A percentile compares a stretch with the other conserved stretches of the same genome.
Conservation (phyloP, 1,140 invertebrate genomes). For the Apolygus lucorum region DNA sequence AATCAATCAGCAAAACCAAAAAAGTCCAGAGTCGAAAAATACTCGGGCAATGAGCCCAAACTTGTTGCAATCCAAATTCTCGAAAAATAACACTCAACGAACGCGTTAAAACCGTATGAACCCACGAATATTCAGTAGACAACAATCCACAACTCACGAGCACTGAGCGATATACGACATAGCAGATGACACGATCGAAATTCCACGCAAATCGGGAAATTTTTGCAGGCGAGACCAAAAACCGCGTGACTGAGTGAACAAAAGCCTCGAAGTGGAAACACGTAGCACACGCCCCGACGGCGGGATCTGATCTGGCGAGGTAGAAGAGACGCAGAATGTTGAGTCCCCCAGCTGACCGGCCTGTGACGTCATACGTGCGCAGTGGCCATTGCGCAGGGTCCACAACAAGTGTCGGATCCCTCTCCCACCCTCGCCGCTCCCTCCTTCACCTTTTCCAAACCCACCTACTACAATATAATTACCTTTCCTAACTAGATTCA, state of each 20-base stretch:
- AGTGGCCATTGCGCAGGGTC: not conserved
- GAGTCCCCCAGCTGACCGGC: slow-evolving; percentile 8
- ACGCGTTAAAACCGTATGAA: too few relatives aligned
- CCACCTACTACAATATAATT: slow-evolving; percentile 20
- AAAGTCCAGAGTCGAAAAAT: too few relatives aligned
- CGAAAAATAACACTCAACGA: too few relatives aligned
- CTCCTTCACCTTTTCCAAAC: not conserved
- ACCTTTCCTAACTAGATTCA: slow-evolving; percentile 21
- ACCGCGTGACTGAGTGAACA: not conserved
- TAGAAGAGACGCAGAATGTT: slow-evolving; percentile 18
- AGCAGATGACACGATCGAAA: not conserved
- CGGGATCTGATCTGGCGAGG: not conserved
- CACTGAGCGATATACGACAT: not conserved
- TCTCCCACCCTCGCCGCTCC: not conserved
- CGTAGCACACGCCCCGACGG: not conserved
- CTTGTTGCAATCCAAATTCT: too few relatives aligned
- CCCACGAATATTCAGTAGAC: too few relatives aligned
- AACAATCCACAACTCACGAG: not conserved
- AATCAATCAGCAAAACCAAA: too few relatives aligned
- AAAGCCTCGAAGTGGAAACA: not conserved
- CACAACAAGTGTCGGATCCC: slow-evolving; percentile 18
- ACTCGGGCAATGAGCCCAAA: too few relatives aligned
- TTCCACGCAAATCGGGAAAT: not conserved
- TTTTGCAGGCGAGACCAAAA: not conserved
- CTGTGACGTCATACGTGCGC: not conserved